These are phyloP conservation scores for Drosophila parthenogenetica DNA, from an alignment of 2,888 invertebrate genomes.

Conservation along the genomic window DNA sequence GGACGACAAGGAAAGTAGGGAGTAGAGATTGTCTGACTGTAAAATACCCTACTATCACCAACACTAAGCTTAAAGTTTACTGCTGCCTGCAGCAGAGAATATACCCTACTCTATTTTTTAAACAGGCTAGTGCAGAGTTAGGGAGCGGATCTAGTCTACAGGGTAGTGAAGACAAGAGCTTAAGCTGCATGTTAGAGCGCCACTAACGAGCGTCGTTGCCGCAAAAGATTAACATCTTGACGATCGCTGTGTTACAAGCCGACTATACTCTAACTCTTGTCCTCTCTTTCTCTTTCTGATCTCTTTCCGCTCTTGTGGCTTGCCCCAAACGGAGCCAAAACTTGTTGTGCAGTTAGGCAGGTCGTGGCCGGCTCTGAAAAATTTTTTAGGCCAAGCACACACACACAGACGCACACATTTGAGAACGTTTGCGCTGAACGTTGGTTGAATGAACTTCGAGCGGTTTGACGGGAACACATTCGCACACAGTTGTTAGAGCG, in stretches of 20 bases:
- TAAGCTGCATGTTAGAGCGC: constrained; percentile 42
- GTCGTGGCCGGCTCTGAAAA: constrained; percentile 59
- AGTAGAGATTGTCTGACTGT: neutral
- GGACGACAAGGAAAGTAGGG: neutral
- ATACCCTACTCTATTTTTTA: neutral
- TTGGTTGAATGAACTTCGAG: constrained; percentile 84
- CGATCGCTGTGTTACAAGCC: constrained; percentile 51
- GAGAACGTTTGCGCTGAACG: constrained; percentile 27
- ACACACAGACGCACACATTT: constrained; percentile 13
- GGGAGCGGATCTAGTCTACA: neutral
- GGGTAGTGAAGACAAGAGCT: constrained; percentile 4
- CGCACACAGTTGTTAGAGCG: constrained; percentile 29
- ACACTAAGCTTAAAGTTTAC: too few relatives aligned
- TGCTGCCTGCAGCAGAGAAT: neutral
- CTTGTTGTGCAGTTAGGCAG: constrained; percentile 77
- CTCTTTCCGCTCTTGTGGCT: neutral
- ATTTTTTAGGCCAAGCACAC: constrained; percentile 74
- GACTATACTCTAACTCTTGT: neutral
- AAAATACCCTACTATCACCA: too few relatives aligned
- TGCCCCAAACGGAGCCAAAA: constrained; percentile 30
- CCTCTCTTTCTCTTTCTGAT: neutral
- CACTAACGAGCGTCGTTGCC: constrained; percentile 48
- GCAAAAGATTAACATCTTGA: constrained; percentile 59
- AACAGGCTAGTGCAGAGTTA: too few relatives aligned
- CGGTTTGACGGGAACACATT: constrained; percentile 83